Evolutionary conservation across 2,888 invertebrate species (phyloP).

Genomic region (Papilio gigon): DNA sequence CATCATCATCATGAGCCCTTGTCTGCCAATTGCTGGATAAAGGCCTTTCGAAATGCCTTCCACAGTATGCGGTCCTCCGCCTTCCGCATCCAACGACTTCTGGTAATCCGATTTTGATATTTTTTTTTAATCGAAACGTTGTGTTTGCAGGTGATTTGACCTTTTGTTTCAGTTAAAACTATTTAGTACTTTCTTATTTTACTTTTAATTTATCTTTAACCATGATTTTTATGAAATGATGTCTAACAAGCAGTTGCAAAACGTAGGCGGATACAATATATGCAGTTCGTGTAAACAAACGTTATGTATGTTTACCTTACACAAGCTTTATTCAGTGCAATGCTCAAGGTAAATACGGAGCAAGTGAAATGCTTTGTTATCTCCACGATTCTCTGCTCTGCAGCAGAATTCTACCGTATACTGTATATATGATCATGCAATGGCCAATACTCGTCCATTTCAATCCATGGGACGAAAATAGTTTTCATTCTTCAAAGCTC

Average conservation of each 20-base stretch:
- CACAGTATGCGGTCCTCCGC: no score
- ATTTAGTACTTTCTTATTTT: not conserved
- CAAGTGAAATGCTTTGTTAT: slow-evolving; percentile 9
- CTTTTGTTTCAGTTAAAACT: no score
- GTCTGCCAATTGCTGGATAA: no score
- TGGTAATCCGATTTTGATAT: no score
- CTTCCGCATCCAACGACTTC: no score
- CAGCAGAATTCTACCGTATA: not conserved
- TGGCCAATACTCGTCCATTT: not conserved
- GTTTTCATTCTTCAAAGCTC: no score
- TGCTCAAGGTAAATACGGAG: slow-evolving; percentile 1
- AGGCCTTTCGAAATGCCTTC: no score
- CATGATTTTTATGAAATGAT: not conserved
- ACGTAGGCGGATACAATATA: not conserved
- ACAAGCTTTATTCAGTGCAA: slow-evolving; percentile 6
- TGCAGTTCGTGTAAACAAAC: not conserved
- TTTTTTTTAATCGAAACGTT: no score
- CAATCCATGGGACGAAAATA: no score
- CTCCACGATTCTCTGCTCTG: not conserved
- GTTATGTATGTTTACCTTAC: not conserved
- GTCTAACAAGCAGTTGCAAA: not conserved
- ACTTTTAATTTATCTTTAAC: not conserved
- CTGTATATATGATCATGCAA: not conserved
- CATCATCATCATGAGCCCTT: no score
- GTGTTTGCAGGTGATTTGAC: no score